Percentiles rank a stretch among this genome's conserved stretches.
phyloP scores from a whole-genome alignment of 2,797 vertebrate genomes.

The Columba guinea region DNA sequence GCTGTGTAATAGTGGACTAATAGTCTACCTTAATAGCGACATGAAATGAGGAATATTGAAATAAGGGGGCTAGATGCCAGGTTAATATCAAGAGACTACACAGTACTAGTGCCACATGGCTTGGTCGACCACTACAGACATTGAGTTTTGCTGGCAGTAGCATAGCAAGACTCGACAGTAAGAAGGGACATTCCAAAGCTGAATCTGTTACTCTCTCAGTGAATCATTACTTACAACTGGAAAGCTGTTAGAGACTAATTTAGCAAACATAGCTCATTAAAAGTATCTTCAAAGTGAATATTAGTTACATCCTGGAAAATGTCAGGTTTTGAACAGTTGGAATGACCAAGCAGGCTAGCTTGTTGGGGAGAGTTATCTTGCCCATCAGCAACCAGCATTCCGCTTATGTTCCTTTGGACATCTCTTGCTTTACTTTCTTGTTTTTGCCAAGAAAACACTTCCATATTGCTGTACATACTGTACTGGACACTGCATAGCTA shows the following conservation, averaged over 20 bases:
- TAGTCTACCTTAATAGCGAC: constrained; percentile 39
- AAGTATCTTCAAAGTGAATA: constrained; percentile 64
- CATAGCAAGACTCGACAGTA: constrained; percentile 32
- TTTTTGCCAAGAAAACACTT: constrained; percentile 65
- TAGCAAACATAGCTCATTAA: constrained; percentile 68
- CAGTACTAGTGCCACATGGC: constrained; percentile 55
- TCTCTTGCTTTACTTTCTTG: constrained; percentile 62
- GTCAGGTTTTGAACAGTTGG: constrained; percentile 68
- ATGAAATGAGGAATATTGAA: constrained; percentile 41
- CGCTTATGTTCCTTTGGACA: constrained; percentile 66
- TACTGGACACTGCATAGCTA: constrained; percentile 46
- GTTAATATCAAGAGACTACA: constrained; percentile 50
- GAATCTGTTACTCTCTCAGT: constrained; percentile 58
- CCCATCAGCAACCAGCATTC: constrained; percentile 56
- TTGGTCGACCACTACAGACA: constrained; percentile 36
- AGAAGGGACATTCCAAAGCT: constrained; percentile 45
- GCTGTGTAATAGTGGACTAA: constrained; percentile 1
- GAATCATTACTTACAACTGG: constrained; percentile 61
- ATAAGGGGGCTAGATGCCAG: constrained; percentile 54
- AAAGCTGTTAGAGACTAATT: constrained; percentile 57
- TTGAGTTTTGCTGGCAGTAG: constrained; percentile 60
- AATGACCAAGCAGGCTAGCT: constrained; percentile 69
- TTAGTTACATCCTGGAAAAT: constrained; percentile 73
- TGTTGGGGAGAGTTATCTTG: constrained; percentile 58
- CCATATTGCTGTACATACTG: constrained; percentile 28